Evolutionary conservation across 2,797 vertebrate species (phyloP).

Genomic region (Notolepis coatsorum): DNA sequence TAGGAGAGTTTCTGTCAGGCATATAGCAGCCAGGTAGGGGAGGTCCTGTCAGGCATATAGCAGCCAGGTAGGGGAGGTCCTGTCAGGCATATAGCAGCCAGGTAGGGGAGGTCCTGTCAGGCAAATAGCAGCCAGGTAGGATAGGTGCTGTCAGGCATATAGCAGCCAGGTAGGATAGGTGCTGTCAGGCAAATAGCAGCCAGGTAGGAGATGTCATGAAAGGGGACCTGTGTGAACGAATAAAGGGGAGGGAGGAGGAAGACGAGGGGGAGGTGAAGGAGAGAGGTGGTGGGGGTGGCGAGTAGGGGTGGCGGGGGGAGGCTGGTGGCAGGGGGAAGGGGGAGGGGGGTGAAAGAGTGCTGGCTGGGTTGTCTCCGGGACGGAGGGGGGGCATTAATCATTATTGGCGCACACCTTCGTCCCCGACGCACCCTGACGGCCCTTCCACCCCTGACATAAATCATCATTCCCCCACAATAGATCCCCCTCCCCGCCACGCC

Average conservation of each 20-base stretch:
- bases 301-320: neutral
- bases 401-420: constrained; percentile 98
- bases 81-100: too few species aligned
- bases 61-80: too few species aligned
- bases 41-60: too few species aligned
- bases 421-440: constrained; percentile 89
- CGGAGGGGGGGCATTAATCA: constrained; percentile 94
- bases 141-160: too few species aligned
- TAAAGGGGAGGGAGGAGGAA: constrained; percentile 5
- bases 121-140: constrained; percentile 8
- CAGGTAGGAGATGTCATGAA: constrained; percentile 24
- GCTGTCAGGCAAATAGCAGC: neutral
- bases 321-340: constrained; percentile 24
- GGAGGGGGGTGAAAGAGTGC: constrained; percentile 54
- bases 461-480: constrained; percentile 95
- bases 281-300: neutral
- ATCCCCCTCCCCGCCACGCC: constrained; percentile 87
- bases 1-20: too few species aligned
- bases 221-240: neutral
- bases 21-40: too few species aligned
- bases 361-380: constrained; percentile 76
- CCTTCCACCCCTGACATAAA: constrained; percentile 97
- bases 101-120: too few species aligned
- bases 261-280: neutral
- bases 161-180: constrained; percentile 8